Evolutionary conservation across 2,797 vertebrate genomes (phyloP).

Genomic region (Cuculus canorus): DNA sequence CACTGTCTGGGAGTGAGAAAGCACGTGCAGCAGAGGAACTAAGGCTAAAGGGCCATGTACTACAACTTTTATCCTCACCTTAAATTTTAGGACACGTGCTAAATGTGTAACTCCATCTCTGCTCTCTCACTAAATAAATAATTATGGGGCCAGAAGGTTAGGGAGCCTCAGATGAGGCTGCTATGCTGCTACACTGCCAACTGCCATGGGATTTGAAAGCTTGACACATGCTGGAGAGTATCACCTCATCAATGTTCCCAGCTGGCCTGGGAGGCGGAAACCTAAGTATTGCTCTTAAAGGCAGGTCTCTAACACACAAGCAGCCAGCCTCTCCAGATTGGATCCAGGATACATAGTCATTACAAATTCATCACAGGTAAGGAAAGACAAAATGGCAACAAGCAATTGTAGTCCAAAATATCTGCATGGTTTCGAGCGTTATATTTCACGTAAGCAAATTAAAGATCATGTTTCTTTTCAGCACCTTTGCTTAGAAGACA

Average conservation of each 20-base stretch:
- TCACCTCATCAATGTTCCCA: slow-evolving; percentile 58
- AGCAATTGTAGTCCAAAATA: background rate
- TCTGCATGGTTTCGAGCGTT: background rate
- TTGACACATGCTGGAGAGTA: slow-evolving; percentile 46
- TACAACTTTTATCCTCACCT: slow-evolving; percentile 48
- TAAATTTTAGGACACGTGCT: background rate
- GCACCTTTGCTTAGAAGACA: background rate
- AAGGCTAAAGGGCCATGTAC: slow-evolving; percentile 38
- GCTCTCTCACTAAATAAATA: slow-evolving; percentile 61
- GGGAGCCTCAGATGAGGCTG: slow-evolving; percentile 48
- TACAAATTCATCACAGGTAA: background rate
- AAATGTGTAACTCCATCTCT: slow-evolving; percentile 4
- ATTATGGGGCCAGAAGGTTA: slow-evolving; percentile 49
- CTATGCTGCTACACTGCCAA: background rate
- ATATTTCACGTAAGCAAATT: background rate
- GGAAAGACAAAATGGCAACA: background rate
- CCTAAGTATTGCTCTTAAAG: background rate
- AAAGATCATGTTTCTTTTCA: background rate
- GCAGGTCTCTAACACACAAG: background rate
- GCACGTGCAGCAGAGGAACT: background rate
- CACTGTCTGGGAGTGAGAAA: background rate
- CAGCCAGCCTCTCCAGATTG: background rate
- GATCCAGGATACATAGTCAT: background rate
- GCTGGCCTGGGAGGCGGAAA: slow-evolving; percentile 19
- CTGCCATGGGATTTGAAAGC: slow-evolving; percentile 52